Evolutionary conservation across 1,140 invertebrate species (phyloP).

Genomic region (Palaemon carinicauda): DNA sequence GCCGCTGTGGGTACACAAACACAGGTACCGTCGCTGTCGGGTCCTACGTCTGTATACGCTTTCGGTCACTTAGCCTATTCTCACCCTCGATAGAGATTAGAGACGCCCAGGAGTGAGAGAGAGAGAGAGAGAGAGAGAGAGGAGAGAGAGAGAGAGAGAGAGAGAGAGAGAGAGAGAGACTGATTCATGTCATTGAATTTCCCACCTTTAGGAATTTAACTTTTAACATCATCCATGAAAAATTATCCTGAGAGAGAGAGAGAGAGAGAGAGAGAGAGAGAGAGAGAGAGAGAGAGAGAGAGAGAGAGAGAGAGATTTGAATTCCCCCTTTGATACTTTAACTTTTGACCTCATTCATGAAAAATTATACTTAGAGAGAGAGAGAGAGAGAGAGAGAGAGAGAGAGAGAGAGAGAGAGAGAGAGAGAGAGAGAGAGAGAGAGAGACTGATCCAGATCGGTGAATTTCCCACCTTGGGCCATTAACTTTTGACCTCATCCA

Average conservation of each 20-base stretch:
- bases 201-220: too few relatives aligned
- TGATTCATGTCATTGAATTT: too few relatives aligned
- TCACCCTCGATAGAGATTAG: too few relatives aligned
- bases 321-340: too few relatives aligned
- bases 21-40: neutral
- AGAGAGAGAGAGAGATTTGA: neutral
- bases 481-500: too few relatives aligned
- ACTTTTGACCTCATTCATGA: too few relatives aligned
- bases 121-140: constrained; percentile 21
- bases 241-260: neutral
- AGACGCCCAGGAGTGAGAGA: neutral
- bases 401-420: neutral
- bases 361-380: too few relatives aligned
- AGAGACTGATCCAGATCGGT: neutral
- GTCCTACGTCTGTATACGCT: too few relatives aligned
- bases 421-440: constrained; percentile 2
- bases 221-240: too few relatives aligned
- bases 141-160: constrained; percentile 35
- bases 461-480: too few relatives aligned
- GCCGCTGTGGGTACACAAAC: neutral
- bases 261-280: constrained; percentile 20
- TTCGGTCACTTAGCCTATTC: neutral
- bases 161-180: constrained; percentile 15
- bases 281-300: constrained; percentile 41
- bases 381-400: neutral